Evolutionary conservation across 2,113 vertebrate species (phyloP).

Genomic region (Pangasianodon hypophthalmus): DNA sequence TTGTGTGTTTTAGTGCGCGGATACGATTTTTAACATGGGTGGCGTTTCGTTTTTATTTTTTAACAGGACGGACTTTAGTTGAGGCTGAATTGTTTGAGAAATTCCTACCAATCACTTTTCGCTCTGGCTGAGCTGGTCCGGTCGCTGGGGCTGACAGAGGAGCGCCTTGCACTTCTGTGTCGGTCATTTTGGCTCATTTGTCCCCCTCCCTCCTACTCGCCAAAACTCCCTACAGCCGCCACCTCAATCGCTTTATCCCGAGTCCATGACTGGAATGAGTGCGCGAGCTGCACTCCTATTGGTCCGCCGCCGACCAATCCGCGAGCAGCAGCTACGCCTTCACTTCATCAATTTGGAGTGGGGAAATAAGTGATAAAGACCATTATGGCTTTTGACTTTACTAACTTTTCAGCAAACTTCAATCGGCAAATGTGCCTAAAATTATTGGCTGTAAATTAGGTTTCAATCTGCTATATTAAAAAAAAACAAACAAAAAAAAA

Average conservation of each 20-base stretch:
- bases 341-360: not conserved
- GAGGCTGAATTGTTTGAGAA: not conserved
- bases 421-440: not conserved
- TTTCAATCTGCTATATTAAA: not conserved
- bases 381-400: not conserved
- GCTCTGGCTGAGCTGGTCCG: conserved; percentile 69
- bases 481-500: not conserved
- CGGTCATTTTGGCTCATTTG: conserved; percentile 70
- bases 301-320: conserved; percentile 55
- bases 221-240: conserved; percentile 52
- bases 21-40: not conserved
- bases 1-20: not conserved
- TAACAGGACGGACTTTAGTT: not conserved
- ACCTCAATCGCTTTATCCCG: conserved; percentile 69
- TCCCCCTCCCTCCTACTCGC: conserved; percentile 61
- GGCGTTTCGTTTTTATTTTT: not conserved
- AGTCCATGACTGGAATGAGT: conserved; percentile 41
- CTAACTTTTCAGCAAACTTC: not conserved
- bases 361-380: not conserved
- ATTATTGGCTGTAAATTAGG: not conserved
- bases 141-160: conserved; percentile 62
- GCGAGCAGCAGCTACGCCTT: conserved; percentile 50
- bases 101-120: conserved; percentile 74
- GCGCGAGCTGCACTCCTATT: conserved; percentile 61
- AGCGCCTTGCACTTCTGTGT: conserved; percentile 71